Base-by-base conservation (phyloP, 2,888 invertebrate species). In the Heliconius ismenius region DNA sequence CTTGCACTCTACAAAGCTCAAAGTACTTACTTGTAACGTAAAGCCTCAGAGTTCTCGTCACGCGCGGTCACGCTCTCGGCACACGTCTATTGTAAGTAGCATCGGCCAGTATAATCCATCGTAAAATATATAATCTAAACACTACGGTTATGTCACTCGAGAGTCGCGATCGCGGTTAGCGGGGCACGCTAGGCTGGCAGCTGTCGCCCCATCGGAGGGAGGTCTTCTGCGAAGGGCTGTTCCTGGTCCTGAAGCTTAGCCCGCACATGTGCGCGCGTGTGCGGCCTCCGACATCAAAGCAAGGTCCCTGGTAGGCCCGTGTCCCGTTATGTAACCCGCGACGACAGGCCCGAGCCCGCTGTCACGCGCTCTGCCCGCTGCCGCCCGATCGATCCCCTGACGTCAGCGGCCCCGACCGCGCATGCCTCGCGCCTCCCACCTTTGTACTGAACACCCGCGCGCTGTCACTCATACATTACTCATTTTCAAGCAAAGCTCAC, bases 161-260 rank as follows among this genome's bases (percentile, higher is more conserved):
- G 24, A 13, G 36, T n/a, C 24, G 65, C 36, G 49, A 54, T 26
- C 15, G 39, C 43, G 75, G 76, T 73, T 73, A 36, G 67, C 62
- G 76, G 68, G 77, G 54, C 64, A 79, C 75, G 72, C 78, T 77
- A 81, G 78, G 77, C 79, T 76, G 77, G 86, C 98, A 98, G 95
- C 98, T 98, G 95, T 98, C 98, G 93, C 98, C 98, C 98, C 98
- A 98, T 95, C 98, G 97, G 90, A 98, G 96, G 94, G 98, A 98
- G 95, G 98, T 98, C 96, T 98, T 98, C 95, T 98, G 98, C 95
- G 98, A 98, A 96, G 98, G 98, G 96, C 97, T 98, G 95, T 98
- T 98, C 95, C 98, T 97, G 94, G 98, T 98, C 95, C 97, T 98
- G 96, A 98, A 98, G 95, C 97, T 97, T 97, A 98, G 96, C 96